phyloP scores from a whole-genome alignment of 2,888 invertebrate genomes.

The Tetramorium bicarinatum region DNA sequence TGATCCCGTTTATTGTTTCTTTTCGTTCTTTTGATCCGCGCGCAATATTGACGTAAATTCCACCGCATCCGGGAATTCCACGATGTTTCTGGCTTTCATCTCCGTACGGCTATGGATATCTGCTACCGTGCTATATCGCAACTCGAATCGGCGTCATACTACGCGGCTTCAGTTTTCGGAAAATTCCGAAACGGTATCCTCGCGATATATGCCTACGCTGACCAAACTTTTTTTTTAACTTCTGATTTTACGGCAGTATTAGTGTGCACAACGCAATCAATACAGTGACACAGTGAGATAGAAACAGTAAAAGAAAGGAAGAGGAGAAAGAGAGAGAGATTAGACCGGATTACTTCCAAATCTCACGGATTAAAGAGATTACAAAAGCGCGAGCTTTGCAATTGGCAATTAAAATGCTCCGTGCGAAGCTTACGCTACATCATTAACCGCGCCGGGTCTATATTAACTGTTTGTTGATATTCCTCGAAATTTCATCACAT shows the following conservation, averaged over 20 bases:
- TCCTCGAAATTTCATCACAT: not conserved
- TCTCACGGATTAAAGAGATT: constrained; percentile 12
- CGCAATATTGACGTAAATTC: constrained; percentile 21
- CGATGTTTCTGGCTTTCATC: constrained; percentile 47
- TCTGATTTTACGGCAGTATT: not conserved
- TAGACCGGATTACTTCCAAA: not conserved
- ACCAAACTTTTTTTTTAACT: not conserved
- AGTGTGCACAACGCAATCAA: not conserved
- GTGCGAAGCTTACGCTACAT: not conserved
- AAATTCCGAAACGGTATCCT: not conserved
- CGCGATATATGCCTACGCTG: not conserved
- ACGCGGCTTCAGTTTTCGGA: not conserved
- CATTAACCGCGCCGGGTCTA: not conserved
- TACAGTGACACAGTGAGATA: not conserved
- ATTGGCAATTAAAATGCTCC: constrained; percentile 21
- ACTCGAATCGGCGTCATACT: too few species aligned
- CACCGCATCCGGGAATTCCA: constrained; percentile 36
- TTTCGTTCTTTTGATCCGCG: constrained; percentile 22
- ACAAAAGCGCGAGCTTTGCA: not conserved
- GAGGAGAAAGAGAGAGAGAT: not conserved
- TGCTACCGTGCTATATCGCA: not conserved
- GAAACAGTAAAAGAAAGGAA: not conserved
- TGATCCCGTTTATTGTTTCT: constrained; percentile 32
- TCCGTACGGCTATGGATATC: not conserved
- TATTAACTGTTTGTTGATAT: constrained; percentile 4